Evolutionary conservation across 2,113 vertebrate species (phyloP), one percentile per base, ranked within the genome.

Genomic region (Mobula hypostoma): DNA sequence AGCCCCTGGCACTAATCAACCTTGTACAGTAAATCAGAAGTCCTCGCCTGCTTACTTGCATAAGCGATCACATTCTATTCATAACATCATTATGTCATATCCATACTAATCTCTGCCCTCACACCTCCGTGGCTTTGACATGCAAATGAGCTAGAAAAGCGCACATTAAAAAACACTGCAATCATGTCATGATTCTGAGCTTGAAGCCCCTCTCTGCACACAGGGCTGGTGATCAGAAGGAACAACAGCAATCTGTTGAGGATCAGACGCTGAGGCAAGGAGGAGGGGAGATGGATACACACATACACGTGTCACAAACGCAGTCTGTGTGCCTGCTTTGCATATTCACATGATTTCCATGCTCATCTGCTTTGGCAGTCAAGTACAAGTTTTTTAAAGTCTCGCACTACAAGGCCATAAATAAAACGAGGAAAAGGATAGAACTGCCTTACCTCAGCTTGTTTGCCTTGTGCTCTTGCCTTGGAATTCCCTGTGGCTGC

Each of bases 21-120:
- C 83, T 72, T 12, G 94, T 94, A 94, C 95, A 94, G 96, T 94
- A 91, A 95, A 95, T 94, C 96, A 95, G 95, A 95, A 95, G 77
- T 95, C 90, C 58, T 94, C 94, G 94, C 40, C 85, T 27, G 94
- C 94, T 94, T 91, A 94, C 94, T 93, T 92, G 94, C 95, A 96
- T 97, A 97, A 98, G 97, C 97, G 97, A 96, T 96, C 96, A 96
- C 97, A 96, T 98, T 98, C 98, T 98, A 98, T 98, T 98, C 97
- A 98, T 98, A 97, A 97, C 97, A 98, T 98, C 97, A 97, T 98
- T 98, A 97, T 98, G 98, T 98, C 97, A 98, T 97, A 97, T 97
- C 96, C 97, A 97, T 97, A 97, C 97, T 98, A 98, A 98, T 98
- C 98, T 98, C 97, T 96, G 95, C 97, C 97, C 97, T 97, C 96